These are phyloP conservation scores for Etheostoma cragini DNA, from an alignment of 2,113 vertebrate species.

Conservation along the genomic window DNA sequence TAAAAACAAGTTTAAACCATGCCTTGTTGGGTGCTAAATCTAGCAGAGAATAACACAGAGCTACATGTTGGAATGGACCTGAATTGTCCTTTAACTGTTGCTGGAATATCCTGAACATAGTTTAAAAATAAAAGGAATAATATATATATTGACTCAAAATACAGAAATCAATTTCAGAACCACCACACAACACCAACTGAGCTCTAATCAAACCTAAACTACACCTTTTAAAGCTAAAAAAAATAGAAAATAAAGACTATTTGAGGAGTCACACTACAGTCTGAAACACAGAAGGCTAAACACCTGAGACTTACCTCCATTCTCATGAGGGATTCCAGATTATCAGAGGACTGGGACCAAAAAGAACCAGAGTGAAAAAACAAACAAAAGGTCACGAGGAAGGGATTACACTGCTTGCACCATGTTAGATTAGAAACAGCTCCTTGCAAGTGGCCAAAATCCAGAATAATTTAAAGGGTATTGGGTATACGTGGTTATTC, in stretches of 20 bases:
- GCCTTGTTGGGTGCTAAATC: no score
- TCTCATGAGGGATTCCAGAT: slow-evolving; percentile 71
- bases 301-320: slow-evolving; percentile 75
- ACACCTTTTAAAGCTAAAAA: not conserved
- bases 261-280: not conserved
- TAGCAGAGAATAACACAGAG: no score
- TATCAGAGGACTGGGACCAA: slow-evolving; percentile 75
- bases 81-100: not conserved
- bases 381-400: slow-evolving; percentile 40
- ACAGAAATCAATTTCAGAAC: not conserved
- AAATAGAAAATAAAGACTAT: not conserved
- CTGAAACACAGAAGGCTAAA: slow-evolving; percentile 8
- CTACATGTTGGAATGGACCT: no score
- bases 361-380: slow-evolving; percentile 52
- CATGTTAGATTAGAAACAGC: not conserved
- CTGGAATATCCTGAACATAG: not conserved
- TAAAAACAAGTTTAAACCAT: no score
- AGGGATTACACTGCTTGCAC: slow-evolving; percentile 14
- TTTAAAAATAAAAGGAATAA: not conserved
- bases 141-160: not conserved
- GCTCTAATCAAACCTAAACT: slow-evolving; percentile 30
- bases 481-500: not conserved
- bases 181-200: not conserved
- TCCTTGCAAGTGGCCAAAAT: not conserved
- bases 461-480: not conserved